Conservation (phyloP, 2,113 vertebrate species). For the Pelobates fuscus region DNA sequence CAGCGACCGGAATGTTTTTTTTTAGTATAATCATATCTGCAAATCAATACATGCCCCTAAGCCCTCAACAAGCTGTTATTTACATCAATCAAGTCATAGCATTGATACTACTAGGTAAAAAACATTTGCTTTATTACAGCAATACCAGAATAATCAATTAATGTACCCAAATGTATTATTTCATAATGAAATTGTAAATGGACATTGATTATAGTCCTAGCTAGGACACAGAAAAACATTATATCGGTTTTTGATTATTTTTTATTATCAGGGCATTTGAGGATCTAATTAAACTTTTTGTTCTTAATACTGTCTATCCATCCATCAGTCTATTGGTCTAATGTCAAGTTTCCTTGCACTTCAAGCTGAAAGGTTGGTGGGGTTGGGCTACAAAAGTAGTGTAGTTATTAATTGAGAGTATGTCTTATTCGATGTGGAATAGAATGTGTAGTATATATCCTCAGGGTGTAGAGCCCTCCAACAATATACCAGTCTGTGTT, state of each 20-base stretch:
- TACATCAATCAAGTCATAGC: conserved; percentile 54
- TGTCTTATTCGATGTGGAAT: too few species aligned
- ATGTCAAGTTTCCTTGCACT: too few species aligned
- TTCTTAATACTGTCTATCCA: too few species aligned
- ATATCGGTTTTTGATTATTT: conserved; percentile 14
- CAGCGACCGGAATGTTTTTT: conserved; percentile 42
- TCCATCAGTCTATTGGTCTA: too few species aligned
- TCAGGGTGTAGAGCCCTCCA: too few species aligned
- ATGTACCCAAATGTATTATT: conserved; percentile 54
- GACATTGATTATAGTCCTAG: conserved; percentile 54
- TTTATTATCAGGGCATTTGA: conserved; percentile 27
- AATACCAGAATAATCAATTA: conserved; percentile 55
- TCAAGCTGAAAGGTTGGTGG: too few species aligned
- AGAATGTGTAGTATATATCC: too few species aligned
- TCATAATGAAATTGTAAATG: conserved; percentile 54
- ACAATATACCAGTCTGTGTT: too few species aligned
- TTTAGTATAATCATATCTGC: conserved; percentile 54
- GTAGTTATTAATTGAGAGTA: too few species aligned
- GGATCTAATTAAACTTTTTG: conserved; percentile 3
- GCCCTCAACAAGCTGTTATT: conserved; percentile 51
- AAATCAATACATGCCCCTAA: conserved; percentile 56
- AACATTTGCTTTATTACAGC: conserved; percentile 54
- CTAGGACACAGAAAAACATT: conserved; percentile 29
- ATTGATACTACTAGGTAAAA: conserved; percentile 47
- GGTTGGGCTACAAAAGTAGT: too few species aligned